Percentiles rank a stretch among this genome's conserved stretches.
Evolutionary conservation across 2,113 vertebrate species (phyloP).

Genomic region (Benitochromis conjunctus): DNA sequence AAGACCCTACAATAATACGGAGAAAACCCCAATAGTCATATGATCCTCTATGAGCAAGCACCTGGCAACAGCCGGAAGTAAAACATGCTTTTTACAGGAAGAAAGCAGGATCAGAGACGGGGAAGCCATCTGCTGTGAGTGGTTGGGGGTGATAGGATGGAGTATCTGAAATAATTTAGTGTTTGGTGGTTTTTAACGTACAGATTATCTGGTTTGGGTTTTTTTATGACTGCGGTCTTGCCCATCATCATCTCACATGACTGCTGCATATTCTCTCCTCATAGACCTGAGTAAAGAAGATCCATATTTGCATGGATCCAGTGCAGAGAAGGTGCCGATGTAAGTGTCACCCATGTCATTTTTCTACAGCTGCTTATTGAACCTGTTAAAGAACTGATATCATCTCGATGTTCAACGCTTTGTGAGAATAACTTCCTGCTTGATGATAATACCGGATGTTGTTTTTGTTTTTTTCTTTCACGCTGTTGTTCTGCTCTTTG

Average conservation of each 20-base stretch:
- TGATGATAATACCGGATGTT: neutral
- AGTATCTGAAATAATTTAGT: neutral
- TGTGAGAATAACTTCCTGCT: neutral
- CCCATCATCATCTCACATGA: neutral
- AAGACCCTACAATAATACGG: too few species aligned
- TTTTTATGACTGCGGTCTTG: neutral
- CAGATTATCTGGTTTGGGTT: neutral
- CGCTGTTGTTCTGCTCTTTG: neutral
- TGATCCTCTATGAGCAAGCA: too few species aligned
- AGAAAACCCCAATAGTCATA: too few species aligned
- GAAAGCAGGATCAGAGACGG: too few species aligned
- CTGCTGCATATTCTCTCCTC: neutral
- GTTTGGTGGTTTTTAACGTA: neutral
- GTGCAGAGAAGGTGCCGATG: slow-evolving; percentile 69
- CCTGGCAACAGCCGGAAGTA: too few species aligned
- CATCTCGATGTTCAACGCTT: neutral
- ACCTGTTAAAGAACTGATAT: neutral
- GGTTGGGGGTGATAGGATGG: neutral
- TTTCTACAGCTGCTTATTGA: neutral
- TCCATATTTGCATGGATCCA: slow-evolving; percentile 46
- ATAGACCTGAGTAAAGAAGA: slow-evolving; percentile 51
- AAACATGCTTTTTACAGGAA: too few species aligned
- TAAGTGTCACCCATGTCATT: slow-evolving; percentile 22
- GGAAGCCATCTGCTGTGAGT: neutral
- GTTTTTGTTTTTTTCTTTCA: neutral